Base-by-base conservation (phyloP, 1,140 invertebrate genomes). In the Patella vulgata region DNA sequence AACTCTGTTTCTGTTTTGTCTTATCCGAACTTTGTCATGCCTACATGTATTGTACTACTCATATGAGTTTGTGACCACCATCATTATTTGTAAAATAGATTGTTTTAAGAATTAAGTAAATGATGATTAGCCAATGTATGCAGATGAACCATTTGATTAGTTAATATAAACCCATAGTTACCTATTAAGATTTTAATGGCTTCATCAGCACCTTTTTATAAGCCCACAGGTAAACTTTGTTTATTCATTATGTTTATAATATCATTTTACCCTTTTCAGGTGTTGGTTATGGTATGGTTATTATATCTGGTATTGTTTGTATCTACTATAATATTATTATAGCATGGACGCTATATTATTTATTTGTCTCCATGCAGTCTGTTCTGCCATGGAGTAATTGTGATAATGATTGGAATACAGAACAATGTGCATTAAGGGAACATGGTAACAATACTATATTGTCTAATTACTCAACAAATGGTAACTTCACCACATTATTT, bases 301-400 rank as follows among this genome's bases (percentile, higher is more conserved):
- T 80, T n/a, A 70, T 79, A 17, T 79, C 77, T 0, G 74, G 69
- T 23, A 66, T 78, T 28, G 71, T 75, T 2, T 72, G 74, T 57
- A 65, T 87, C 59, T 87, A 87, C 73, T 87, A 87, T 75, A 87
- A 87, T 73, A 85, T 87, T 52, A 87, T 87, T 66, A 87, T 87
- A 62, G 82, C 84, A 28, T 87, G 86, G 86, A 82, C 86, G 1
- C 73, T 87, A 12, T 85, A 86, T 75, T 87, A 84, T 72, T 77
- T 87, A 59, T 83, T 84, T 63, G 70, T 76, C 39, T 86, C 85
- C 58, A 81, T 87, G 60, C 55, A 64, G 6, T 59, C 64, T 17
- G 70, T 81, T 28, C 66, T 87, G 60, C 86, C 86, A 0, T 87
- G 86, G 86, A 79, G 80, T 17, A 75, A 73, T 21, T 87, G 86